Evolutionary conservation across 2,797 vertebrate genomes (phyloP), one percentile per base, ranked within the genome.

Genomic region (Hydrocynus forskahlii): DNA sequence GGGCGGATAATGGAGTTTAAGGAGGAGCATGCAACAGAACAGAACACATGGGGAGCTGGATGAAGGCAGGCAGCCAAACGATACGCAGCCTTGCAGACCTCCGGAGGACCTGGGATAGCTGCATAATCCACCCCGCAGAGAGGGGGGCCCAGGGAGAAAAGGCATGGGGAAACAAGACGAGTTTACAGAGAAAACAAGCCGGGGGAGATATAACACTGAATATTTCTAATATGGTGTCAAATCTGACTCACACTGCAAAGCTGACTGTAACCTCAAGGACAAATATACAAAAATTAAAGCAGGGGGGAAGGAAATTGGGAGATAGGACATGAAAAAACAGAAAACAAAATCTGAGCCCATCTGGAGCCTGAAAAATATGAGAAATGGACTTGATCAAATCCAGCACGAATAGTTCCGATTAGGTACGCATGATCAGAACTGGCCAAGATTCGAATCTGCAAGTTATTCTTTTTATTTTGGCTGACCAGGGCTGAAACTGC

Each of bases 171-270:
- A 82, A 75, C 19, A 71, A 69, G 54, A 13, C 21, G 9, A 48
- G 82, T 76, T 82, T 55, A 8, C 50, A 81, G 75, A 68, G 68
- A 73, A 84, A 85, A 82, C 72, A 78, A 16, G 48, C 40, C 43
- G 45, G 59, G 57, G 45, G 72, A 81, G 21, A 14, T 35, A 29
- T 1, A 63, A 16, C 13, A 14, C 9, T 5, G 17, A 63, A 35
- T 19, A 5, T 14, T 63, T 35, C 14, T 9, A 62, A 10, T 57
- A 9, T 7, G 2, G 4, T 6, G 9, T 17, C 29, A 14, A 64
- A 35, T 25, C 9, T 25, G 21, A 23, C 23, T 3, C 10, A 35
- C 14, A 25, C 21, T n/a, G 13, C 7, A 7, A 59, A 6, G 7
- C 23, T 57, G n/a, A 21, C 6, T 13, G 7, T 23, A 12, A 17